Evolutionary conservation across 2,888 invertebrate genomes (phyloP).

Genomic region (Corythucha ciliata): DNA sequence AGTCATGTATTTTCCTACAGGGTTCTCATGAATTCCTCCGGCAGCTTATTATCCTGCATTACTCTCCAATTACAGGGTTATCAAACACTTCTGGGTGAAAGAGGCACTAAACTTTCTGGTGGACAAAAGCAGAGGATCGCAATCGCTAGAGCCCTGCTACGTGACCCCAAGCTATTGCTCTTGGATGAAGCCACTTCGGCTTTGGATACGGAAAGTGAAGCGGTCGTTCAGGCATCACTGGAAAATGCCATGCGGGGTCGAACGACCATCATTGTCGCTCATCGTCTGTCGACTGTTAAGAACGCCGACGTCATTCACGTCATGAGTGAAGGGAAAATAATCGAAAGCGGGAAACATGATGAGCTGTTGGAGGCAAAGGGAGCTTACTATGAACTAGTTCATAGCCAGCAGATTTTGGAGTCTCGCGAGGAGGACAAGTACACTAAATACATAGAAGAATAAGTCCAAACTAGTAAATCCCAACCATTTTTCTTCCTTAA

Average conservation of each 20-base stretch:
- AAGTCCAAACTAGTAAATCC: too few relatives aligned
- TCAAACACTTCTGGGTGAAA: too few relatives aligned
- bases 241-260: conserved; percentile 49
- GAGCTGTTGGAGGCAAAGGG: too few relatives aligned
- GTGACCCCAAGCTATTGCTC: conserved; percentile 66
- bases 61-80: conserved; percentile 53
- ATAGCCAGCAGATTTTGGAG: too few relatives aligned
- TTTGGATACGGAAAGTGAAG: conserved; percentile 74
- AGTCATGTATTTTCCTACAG: too few relatives aligned
- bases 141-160: conserved; percentile 75
- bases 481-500: too few relatives aligned
- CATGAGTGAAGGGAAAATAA: conserved; percentile 38
- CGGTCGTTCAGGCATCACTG: conserved; percentile 69
- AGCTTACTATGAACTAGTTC: too few relatives aligned
- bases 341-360: too few relatives aligned
- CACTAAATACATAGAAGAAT: too few relatives aligned
- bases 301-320: conserved; percentile 40
- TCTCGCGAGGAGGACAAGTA: too few relatives aligned
- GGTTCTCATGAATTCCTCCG: too few relatives aligned
- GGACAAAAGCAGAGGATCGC: conserved; percentile 86
- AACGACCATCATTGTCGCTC: conserved; percentile 44
- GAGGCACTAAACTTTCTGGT: too few relatives aligned
- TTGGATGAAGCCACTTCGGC: conserved; percentile 86
- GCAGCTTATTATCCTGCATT: neutral
- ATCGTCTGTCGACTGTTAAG: conserved; percentile 41